A percentile compares a stretch with the other conserved stretches of the same genome.
phyloP scores from a whole-genome alignment of 2,113 vertebrate species.

The Psittacula cyanocephala region DNA sequence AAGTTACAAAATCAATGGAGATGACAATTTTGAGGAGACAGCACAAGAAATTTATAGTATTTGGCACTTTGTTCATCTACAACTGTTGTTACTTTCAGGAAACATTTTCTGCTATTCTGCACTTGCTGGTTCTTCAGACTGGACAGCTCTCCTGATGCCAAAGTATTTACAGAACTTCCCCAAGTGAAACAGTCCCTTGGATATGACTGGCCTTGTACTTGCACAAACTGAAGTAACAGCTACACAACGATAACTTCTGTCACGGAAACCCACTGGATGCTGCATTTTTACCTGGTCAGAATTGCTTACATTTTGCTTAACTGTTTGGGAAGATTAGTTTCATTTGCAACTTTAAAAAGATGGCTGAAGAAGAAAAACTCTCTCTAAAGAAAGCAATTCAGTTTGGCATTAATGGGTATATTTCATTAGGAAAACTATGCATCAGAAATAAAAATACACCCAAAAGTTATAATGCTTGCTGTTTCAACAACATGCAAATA shows the following conservation, averaged over 20 bases:
- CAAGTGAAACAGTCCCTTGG: not conserved
- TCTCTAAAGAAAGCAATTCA: not conserved
- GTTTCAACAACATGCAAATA: constrained; percentile 21
- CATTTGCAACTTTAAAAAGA: not conserved
- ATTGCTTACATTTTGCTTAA: not conserved
- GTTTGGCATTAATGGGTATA: not conserved
- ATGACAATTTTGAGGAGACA: not conserved
- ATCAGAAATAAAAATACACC: constrained; percentile 19
- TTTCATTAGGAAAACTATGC: constrained; percentile 7
- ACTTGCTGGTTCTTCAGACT: not conserved
- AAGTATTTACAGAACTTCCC: not conserved
- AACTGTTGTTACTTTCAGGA: constrained; percentile 60
- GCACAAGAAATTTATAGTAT: not conserved
- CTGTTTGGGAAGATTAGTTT: constrained; percentile 14
- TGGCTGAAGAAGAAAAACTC: constrained; percentile 29
- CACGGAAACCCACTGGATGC: not conserved
- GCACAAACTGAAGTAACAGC: not conserved
- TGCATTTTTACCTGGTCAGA: not conserved
- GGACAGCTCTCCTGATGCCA: not conserved
- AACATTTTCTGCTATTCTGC: not conserved
- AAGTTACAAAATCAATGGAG: not conserved
- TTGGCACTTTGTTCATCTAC: not conserved
- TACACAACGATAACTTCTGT: not conserved
- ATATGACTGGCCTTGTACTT: not conserved
- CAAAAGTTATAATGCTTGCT: not conserved